These are phyloP conservation scores for Hanleya hanleyi DNA, from an alignment of 2,888 invertebrate genomes.

Conservation along the genomic window DNA sequence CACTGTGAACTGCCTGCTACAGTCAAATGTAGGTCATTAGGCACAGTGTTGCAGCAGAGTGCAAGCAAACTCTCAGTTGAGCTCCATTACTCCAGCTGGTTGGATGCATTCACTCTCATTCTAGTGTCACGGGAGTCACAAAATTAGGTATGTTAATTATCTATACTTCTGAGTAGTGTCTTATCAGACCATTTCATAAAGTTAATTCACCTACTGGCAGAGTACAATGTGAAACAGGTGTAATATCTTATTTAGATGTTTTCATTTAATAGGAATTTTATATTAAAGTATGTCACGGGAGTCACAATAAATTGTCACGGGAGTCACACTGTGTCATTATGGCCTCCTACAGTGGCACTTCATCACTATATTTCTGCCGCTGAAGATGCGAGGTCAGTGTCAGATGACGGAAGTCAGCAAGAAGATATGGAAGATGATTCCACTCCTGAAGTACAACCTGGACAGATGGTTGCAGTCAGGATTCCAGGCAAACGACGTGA, in stretches of 20 bases:
- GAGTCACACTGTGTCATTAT: no score
- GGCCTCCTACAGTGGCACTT: no score
- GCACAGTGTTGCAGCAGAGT: background rate
- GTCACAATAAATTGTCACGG: background rate
- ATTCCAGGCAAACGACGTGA: background rate
- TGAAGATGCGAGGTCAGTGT: background rate
- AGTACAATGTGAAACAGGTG: background rate
- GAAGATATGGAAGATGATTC: background rate
- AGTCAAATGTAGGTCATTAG: background rate
- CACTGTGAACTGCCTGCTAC: background rate
- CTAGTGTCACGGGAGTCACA: constrained; percentile 5
- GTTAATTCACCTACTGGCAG: background rate
- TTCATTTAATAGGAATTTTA: background rate
- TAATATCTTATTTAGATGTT: background rate
- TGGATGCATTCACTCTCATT: background rate
- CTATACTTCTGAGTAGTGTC: background rate
- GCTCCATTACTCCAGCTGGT: background rate
- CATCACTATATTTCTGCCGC: no score
- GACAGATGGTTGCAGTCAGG: background rate
- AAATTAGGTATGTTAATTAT: constrained; percentile 1
- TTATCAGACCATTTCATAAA: background rate
- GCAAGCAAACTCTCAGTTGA: background rate
- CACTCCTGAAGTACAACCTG: background rate
- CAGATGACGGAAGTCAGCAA: background rate
- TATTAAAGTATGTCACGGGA: background rate